Evolutionary conservation across 2,888 invertebrate species (phyloP), one percentile per base, ranked within the genome.

Genomic region (Oscheius sp.): DNA sequence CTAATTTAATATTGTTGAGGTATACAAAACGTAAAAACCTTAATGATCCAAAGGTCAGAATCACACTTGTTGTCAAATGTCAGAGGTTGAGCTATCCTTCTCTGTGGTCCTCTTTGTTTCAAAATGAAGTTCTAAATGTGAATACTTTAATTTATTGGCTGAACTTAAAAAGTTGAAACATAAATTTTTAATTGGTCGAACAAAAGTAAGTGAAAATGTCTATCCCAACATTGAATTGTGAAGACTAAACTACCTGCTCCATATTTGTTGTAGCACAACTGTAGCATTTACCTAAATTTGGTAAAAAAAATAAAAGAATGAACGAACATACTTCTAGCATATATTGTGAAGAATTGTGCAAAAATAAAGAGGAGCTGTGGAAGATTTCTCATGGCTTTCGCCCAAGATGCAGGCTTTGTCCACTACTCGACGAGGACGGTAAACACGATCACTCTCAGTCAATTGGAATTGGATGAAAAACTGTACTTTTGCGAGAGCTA

Each of bases 261-360:
- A 87, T 84, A 71, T 88, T 87, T 51, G 79, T 79, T 10, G 85
- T 86, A 37, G 87, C 87, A 73, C 87, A 87, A 70, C 86, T 87
- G 79, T 82, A 87, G 74, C 87, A 87, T 76, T 84, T 86, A 32
- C 76, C 87, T 87, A 75, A 75, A 81, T 78, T 13, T 37, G 21
- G 21, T 33, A 50, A 55, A 11, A 37, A 33, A 32, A 32, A 10
- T 37, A 4, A 29, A 33, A 51, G 3, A 33, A 51, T 48, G 11
- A 51, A 42, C 3, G 33, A 35, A 35, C 68, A 35, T 13, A 68
- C 68, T 68, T 53, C 55, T 53, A 11, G 53, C 53, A 21, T n/a
- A 68, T 5, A 42, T 37, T 33, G 35, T 37, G 33, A 35, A n/a
- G 3, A 68, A n/a, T n/a, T 68, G 53, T 4, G 35, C 35, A 13